phyloP scores from a whole-genome alignment of 2,888 invertebrate species.

The Mystacides longicornis region DNA sequence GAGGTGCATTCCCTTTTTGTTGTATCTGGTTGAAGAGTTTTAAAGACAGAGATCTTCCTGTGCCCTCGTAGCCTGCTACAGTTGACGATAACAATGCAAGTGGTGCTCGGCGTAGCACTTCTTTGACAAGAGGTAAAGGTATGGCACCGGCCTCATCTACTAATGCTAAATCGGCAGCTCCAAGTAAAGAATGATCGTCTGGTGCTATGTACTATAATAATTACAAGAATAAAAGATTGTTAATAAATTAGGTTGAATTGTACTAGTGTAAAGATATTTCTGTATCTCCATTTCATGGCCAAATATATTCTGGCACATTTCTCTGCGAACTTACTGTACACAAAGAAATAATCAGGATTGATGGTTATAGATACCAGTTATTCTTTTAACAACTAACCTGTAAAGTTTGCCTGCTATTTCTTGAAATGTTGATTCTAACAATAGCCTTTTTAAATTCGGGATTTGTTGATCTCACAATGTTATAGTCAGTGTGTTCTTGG shows the following conservation, averaged over 20 bases:
- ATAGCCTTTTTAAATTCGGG: conserved; percentile 95
- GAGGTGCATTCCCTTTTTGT: conserved; percentile 51
- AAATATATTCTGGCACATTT: too few species aligned
- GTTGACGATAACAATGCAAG: conserved; percentile 94
- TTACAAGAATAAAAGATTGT: too few species aligned
- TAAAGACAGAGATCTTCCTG: conserved; percentile 89
- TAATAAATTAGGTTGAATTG: too few species aligned
- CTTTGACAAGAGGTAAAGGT: conserved; percentile 85
- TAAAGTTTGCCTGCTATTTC: conserved; percentile 87
- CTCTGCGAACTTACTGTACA: too few species aligned
- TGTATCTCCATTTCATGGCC: too few species aligned
- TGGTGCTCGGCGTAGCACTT: conserved; percentile 81
- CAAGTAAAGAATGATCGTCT: conserved; percentile 77
- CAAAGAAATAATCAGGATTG: too few species aligned
- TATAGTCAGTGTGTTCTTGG: conserved; percentile 94
- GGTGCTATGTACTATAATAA: conserved; percentile 83
- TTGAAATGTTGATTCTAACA: conserved; percentile 83
- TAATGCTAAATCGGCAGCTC: conserved; percentile 89
- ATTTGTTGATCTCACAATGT: conserved; percentile 88
- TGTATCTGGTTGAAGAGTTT: conserved; percentile 88
- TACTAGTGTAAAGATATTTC: too few species aligned
- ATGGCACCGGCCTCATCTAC: conserved; percentile 99
- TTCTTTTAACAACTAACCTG: conserved; percentile 63
- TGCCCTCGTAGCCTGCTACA: conserved; percentile 97
- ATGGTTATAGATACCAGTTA: too few species aligned